phyloP scores from a whole-genome alignment of 1,140 invertebrate species.

The Drosophila suzukii region DNA sequence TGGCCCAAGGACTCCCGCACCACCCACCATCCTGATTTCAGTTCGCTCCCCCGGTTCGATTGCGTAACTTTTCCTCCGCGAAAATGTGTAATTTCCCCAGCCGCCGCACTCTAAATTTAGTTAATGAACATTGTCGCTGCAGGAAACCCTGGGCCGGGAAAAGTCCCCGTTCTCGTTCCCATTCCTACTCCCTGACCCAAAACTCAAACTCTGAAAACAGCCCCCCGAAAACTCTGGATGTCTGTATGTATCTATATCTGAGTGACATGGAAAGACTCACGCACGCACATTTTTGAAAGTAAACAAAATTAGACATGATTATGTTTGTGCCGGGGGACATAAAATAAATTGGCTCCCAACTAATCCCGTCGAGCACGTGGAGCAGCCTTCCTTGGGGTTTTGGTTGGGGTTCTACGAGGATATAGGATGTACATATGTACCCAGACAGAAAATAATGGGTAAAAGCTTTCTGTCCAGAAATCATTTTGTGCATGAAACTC shows the following conservation, averaged over 20 bases:
- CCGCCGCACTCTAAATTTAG: constrained; percentile 80
- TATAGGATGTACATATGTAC: neutral
- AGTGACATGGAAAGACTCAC: constrained; percentile 60
- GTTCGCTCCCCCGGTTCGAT: constrained; percentile 57
- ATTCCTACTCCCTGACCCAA: neutral
- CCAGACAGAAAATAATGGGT: constrained; percentile 5
- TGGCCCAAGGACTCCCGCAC: constrained; percentile 53
- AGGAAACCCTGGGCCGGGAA: constrained; percentile 23
- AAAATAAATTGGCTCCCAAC: constrained; percentile 83
- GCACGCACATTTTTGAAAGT: constrained; percentile 82
- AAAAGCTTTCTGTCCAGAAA: constrained; percentile 19
- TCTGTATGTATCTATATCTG: constrained; percentile 22
- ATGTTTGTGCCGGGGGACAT: constrained; percentile 80
- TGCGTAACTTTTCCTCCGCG: constrained; percentile 71
- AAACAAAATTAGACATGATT: constrained; percentile 84
- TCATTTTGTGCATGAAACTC: neutral
- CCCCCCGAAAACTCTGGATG: constrained; percentile 6
- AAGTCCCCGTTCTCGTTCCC: constrained; percentile 7
- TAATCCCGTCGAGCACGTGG: constrained; percentile 77
- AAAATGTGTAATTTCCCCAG: constrained; percentile 78
- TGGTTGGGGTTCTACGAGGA: neutral
- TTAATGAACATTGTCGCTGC: constrained; percentile 67
- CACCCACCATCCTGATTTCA: constrained; percentile 55
- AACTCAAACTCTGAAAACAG: constrained; percentile 23
- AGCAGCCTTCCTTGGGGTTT: constrained; percentile 21